These are phyloP conservation scores for Gavia stellata DNA, from an alignment of 2,113 vertebrate genomes.

Conservation along the genomic window DNA sequence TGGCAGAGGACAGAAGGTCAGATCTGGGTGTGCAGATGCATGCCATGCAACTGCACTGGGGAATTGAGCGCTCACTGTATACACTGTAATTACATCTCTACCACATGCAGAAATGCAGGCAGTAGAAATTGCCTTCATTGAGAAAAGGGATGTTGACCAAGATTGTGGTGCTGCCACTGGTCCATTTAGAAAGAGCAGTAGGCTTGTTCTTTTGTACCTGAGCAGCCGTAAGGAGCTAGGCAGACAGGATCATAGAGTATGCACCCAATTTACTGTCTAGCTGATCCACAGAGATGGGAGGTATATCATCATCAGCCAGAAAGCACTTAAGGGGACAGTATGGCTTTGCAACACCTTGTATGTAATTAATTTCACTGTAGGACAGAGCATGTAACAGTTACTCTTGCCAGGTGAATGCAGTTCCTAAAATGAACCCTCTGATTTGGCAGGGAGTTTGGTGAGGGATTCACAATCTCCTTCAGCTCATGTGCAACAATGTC, in stretches of 20 bases:
- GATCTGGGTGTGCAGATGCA: neutral
- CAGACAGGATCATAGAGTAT: neutral
- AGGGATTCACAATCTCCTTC: neutral
- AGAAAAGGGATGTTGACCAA: neutral
- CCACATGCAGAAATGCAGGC: neutral
- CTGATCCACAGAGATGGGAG: neutral
- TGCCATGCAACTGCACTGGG: accelerated
- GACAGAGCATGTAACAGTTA: neutral
- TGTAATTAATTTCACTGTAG: neutral
- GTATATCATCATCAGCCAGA: neutral
- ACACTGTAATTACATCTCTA: neutral
- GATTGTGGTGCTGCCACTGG: neutral
- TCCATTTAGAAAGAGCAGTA: neutral
- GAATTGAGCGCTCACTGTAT: neutral
- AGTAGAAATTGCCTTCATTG: neutral
- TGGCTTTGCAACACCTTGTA: neutral
- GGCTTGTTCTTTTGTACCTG: neutral
- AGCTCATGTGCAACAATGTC: accelerated
- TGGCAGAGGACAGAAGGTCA: neutral
- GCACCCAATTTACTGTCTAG: neutral
- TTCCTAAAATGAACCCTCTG: neutral
- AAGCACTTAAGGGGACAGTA: neutral
- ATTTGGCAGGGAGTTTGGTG: accelerated
- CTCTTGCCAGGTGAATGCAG: neutral
- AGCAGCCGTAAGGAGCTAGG: neutral